Evolutionary conservation across 2,797 vertebrate genomes (phyloP), one percentile per base, ranked within the genome.

Genomic region (Melanotaenia parkinsoni): DNA sequence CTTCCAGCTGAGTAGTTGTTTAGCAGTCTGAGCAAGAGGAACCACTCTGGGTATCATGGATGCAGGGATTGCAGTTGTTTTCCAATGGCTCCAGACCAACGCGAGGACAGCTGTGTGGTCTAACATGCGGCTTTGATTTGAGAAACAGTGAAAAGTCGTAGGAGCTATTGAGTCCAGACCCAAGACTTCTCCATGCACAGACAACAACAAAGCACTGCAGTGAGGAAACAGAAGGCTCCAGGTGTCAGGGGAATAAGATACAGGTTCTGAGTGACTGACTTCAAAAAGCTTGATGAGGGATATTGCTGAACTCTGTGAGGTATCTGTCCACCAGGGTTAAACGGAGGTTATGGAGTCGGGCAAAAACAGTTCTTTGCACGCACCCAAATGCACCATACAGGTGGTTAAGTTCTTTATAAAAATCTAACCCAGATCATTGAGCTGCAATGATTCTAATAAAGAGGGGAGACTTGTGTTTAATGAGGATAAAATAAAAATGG

Each of bases 41-140:
- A 81, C 78, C 70, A 26, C 38, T 74, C 63, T 1, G 22, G 59
- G 73, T 67, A 43, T 71, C 70, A 72, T 66, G 74, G 84, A 80
- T 72, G 64, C 69, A 76, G 56, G 62, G 71, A 82, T 79, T 70
- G 81, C 65, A 74, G 76, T 81, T 86, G 70, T 90, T 90, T 87
- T 65, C 80, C 70, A 82, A 70, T 80, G 81, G 80, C 76, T 83
- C 54, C 63, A 22, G 82, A 82, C 72, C 68, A 78, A 77, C 45
- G 54, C 77, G 66, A 72, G 77, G 86, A 85, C 88, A 87, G 82
- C 85, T 91, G 91, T 90, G 89, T 88, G 88, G 90, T 91, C 87
- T 61, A 67, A 83, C 91, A 92, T 83, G 68, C 68, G 85, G 91
- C 32, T 90, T 84, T 72, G 79, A 93, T 94, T 92, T 91, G 59